Percentiles rank a stretch among this genome's conserved stretches.
phyloP scores from a whole-genome alignment of 2,888 invertebrate genomes.

The Hetaerina titia region DNA sequence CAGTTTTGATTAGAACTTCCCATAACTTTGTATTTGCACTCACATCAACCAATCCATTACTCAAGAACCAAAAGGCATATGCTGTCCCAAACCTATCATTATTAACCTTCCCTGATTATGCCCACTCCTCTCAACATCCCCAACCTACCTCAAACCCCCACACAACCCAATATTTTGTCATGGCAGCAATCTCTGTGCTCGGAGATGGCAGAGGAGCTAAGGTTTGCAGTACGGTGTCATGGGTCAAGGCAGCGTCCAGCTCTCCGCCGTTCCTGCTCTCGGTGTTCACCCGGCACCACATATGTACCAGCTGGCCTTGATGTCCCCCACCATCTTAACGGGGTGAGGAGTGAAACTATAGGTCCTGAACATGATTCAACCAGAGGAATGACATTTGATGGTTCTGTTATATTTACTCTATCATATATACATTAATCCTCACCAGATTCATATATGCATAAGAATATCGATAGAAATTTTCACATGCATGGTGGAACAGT shows the following conservation, averaged over 20 bases:
- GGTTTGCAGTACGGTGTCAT: conserved; percentile 93
- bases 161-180: conserved; percentile 45
- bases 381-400: not conserved
- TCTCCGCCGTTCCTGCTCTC: conserved; percentile 86
- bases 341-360: conserved; percentile 75
- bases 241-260: conserved; percentile 91
- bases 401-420: not conserved
- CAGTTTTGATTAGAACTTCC: not conserved
- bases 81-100: conserved; percentile 59
- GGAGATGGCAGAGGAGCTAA: conserved; percentile 95
- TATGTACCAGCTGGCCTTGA: conserved; percentile 85
- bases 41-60: conserved; percentile 9
- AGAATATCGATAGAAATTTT: not conserved
- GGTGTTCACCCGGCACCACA: conserved; percentile 86
- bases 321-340: conserved; percentile 79
- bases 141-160: not conserved
- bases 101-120: conserved; percentile 44
- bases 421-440: not conserved
- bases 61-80: conserved; percentile 41
- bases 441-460: not conserved
- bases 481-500: not conserved
- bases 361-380: not conserved
- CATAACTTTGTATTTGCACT: conserved; percentile 8
- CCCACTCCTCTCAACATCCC: conserved; percentile 42
- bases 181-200: conserved; percentile 90